phyloP scores from a whole-genome alignment of 2,113 vertebrate genomes.

The Hiodon tergisus region DNA sequence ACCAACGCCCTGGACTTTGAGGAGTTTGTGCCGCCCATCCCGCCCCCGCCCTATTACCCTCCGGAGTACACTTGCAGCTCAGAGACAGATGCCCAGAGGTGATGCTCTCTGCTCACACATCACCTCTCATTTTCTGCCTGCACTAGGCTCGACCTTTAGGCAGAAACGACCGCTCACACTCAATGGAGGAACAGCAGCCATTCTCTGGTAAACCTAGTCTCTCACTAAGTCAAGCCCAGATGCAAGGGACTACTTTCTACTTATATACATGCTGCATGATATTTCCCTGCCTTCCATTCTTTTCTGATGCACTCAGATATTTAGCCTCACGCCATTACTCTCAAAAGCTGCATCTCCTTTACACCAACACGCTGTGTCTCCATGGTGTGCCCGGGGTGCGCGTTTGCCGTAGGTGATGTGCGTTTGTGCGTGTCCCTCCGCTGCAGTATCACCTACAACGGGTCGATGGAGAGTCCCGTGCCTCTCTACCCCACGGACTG shows the following conservation, averaged over 20 bases:
- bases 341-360: no score
- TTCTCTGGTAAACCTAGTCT: no score
- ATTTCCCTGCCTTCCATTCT: neutral
- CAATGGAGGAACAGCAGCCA: no score
- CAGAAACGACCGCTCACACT: neutral
- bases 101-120: neutral
- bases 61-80: constrained; percentile 97
- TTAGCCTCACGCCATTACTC: no score
- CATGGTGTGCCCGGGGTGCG: neutral
- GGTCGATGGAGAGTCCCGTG: constrained; percentile 92
- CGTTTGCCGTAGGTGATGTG: neutral
- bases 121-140: neutral
- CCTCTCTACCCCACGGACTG: constrained; percentile 90
- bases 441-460: constrained; percentile 89
- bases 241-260: neutral
- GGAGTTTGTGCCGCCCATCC: constrained; percentile 91
- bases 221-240: no score
- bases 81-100: constrained; percentile 92
- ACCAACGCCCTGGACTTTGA: constrained; percentile 90
- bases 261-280: neutral
- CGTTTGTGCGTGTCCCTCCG: constrained; percentile 22
- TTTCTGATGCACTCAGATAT: neutral
- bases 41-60: constrained; percentile 90
- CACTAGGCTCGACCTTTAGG: neutral
- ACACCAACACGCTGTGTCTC: neutral